Percentiles rank a stretch among this genome's conserved stretches.
These are phyloP conservation scores for Bos javanicus DNA, from an alignment of 2,113 vertebrate genomes.

Conservation along the genomic window DNA sequence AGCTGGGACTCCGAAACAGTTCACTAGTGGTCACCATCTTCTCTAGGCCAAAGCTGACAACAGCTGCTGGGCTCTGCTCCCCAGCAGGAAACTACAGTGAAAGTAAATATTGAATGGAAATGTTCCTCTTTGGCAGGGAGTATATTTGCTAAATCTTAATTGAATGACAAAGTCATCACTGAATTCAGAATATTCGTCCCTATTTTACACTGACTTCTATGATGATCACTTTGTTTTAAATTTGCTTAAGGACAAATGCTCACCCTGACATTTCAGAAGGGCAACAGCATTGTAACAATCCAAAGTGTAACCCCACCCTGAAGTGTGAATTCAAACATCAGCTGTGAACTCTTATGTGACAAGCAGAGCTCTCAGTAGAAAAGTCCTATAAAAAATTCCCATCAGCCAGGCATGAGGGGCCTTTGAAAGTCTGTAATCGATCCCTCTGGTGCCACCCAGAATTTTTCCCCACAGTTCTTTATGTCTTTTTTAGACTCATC, in stretches of 20 bases:
- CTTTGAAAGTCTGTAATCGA: background rate
- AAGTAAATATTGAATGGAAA: background rate
- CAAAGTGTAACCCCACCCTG: background rate
- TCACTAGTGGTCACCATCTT: background rate
- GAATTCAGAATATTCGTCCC: background rate
- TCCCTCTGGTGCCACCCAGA: too few species aligned
- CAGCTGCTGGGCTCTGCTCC: background rate
- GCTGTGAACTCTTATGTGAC: background rate
- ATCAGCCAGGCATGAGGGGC: background rate
- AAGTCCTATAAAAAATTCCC: background rate
- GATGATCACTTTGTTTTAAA: background rate
- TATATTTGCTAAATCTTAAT: background rate
- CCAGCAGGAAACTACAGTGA: accelerated
- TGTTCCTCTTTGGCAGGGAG: background rate
- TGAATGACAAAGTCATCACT: background rate
- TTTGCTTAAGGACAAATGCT: background rate
- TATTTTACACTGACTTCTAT: background rate
- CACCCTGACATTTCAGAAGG: background rate
- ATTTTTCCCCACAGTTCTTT: background rate
- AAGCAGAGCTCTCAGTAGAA: background rate
- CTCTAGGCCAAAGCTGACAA: background rate
- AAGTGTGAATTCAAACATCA: background rate
- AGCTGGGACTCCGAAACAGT: background rate
- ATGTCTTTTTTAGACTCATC: background rate
- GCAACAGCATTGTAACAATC: background rate